Evolutionary conservation across 2,797 vertebrate genomes (phyloP).

Genomic region (Dicrostonyx torquatus): DNA sequence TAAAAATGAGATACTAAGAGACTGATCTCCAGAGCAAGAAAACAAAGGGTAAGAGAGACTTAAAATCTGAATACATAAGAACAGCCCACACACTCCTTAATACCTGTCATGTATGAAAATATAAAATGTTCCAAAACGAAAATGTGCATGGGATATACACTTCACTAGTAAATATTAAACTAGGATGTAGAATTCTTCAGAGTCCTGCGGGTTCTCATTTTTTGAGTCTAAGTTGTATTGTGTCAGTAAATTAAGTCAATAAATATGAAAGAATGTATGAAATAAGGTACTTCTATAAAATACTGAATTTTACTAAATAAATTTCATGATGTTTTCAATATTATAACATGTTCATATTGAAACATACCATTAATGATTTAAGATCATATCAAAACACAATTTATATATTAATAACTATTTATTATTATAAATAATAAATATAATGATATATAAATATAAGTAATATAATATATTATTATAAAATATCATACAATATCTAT

Average conservation of each 20-base stretch:
- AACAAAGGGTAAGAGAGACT: not conserved
- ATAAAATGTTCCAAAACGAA: not conserved
- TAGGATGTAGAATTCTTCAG: not conserved
- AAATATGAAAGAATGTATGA: not conserved
- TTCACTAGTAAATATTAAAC: not conserved
- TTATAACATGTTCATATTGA: not conserved
- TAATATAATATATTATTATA: too few relatives aligned
- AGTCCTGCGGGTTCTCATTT: not conserved
- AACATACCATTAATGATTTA: not conserved
- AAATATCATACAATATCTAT: too few relatives aligned
- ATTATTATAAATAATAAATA: too few relatives aligned
- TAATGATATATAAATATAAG: too few relatives aligned
- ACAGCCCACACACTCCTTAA: not conserved
- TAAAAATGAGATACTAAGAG: not conserved
- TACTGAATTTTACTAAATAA: not conserved
- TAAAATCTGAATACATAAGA: not conserved
- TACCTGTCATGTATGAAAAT: not conserved
- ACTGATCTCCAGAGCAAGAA: not conserved
- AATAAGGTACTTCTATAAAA: not conserved
- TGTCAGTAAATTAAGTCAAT: not conserved
- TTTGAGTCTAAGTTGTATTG: not conserved
- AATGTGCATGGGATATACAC: rapidly evolving
- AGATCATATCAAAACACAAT: not conserved
- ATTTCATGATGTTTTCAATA: not conserved
- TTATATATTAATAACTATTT: not conserved